Percentiles rank a stretch among this genome's conserved stretches.
phyloP scores from a whole-genome alignment of 53 echinoderm and acorn worm species.

The Crossaster papposus region DNA sequence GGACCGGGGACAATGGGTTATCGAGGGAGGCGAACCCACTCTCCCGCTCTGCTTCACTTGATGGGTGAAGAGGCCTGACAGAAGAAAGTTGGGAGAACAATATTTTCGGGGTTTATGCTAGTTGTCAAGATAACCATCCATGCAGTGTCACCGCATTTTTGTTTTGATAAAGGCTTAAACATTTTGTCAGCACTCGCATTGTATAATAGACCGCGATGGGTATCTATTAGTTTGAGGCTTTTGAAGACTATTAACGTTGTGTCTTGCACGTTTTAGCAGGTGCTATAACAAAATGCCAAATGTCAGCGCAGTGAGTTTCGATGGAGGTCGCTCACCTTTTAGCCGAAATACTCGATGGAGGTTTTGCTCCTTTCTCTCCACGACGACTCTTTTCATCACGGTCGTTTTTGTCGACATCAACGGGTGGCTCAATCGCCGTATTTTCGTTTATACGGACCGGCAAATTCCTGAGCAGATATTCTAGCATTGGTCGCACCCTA shows the following conservation, averaged over 20 bases:
- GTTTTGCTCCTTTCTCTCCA: background rate
- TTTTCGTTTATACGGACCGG: background rate
- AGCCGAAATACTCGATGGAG: background rate
- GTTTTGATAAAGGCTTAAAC: too few species aligned
- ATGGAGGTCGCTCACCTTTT: background rate
- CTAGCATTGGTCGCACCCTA: background rate
- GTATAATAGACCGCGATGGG: background rate
- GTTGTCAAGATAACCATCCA: too few species aligned
- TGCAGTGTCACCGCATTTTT: too few species aligned
- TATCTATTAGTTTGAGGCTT: background rate
- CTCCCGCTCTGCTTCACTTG: background rate
- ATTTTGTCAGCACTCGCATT: background rate
- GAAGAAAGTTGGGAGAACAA: background rate
- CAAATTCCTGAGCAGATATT: background rate
- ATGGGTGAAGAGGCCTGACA: background rate
- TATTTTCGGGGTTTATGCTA: too few species aligned
- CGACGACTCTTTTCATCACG: background rate
- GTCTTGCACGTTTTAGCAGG: too few species aligned
- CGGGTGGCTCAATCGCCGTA: background rate
- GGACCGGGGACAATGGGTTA: background rate
- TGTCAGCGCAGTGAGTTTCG: too few species aligned
- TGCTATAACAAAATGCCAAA: too few species aligned
- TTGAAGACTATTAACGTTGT: background rate
- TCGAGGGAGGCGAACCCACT: background rate
- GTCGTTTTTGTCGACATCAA: background rate